Conservation (phyloP, 2,797 vertebrate species). For the Syngnathus rostellatus region DNA sequence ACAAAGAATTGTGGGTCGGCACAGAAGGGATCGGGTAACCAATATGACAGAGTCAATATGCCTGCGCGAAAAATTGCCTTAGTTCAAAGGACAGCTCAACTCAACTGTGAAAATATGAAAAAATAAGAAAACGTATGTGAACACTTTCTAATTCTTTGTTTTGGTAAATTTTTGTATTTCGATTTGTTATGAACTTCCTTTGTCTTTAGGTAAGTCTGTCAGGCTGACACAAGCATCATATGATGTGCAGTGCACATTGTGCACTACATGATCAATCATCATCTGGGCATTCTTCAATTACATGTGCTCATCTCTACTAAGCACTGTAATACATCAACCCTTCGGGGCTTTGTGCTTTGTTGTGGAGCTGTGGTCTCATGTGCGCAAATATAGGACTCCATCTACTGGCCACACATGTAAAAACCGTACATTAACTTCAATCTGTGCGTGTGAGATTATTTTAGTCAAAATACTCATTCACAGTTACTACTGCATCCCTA, state of each 20-base stretch:
- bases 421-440: background rate
- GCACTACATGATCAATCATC: background rate
- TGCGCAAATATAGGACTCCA: conserved; percentile 42
- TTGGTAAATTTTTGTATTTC: background rate
- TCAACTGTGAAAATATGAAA: background rate
- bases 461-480: background rate
- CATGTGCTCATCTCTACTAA: background rate
- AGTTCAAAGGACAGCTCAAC: background rate
- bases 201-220: background rate
- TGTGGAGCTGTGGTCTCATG: background rate
- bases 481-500: conserved; percentile 27
- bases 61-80: background rate
- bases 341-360: background rate
- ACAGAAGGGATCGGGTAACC: conserved; percentile 42
- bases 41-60: conserved; percentile 27
- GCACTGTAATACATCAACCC: background rate
- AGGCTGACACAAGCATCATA: background rate
- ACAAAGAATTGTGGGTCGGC: conserved; percentile 60
- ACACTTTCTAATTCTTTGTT: background rate
- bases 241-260: too few relatives aligned
- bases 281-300: background rate
- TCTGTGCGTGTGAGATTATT: background rate
- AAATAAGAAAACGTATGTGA: background rate
- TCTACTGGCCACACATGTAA: conserved; percentile 45
- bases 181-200: background rate